Conservation (phyloP, 2,113 vertebrate genomes). For the Eublepharis macularius region DNA sequence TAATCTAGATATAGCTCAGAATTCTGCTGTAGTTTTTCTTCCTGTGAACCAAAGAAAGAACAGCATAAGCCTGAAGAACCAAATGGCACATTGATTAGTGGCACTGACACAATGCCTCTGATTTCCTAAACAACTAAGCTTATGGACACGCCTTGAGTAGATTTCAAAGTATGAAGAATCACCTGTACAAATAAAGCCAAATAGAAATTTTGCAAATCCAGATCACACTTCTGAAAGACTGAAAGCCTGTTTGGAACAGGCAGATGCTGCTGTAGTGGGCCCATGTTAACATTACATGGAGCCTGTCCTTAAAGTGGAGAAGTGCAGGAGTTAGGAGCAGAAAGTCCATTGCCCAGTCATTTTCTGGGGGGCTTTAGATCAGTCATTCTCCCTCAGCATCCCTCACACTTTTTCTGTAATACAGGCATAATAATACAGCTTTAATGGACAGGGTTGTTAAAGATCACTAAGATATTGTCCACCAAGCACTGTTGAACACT, state of each 20-base stretch:
- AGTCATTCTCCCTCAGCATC: background rate
- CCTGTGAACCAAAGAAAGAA: background rate
- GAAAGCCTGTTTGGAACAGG: conserved; percentile 23
- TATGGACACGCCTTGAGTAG: background rate
- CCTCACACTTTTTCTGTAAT: background rate
- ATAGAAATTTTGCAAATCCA: conserved; percentile 12
- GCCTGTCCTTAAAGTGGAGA: too few species aligned
- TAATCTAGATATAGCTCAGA: background rate
- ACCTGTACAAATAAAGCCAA: background rate
- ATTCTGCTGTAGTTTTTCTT: background rate
- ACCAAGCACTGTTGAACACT: background rate
- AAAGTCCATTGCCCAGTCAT: background rate
- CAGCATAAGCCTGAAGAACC: background rate
- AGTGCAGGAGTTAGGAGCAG: background rate
- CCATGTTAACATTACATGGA: background rate
- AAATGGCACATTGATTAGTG: background rate
- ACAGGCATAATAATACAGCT: background rate
- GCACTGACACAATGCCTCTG: background rate
- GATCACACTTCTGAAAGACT: conserved; percentile 24
- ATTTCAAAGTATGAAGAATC: background rate
- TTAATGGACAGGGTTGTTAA: background rate
- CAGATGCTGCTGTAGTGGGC: background rate
- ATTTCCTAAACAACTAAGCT: too few species aligned
- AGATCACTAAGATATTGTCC: background rate
- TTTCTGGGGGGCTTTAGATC: background rate